Conservation (phyloP, 2,113 vertebrate species). For the Sebastes fasciatus region DNA sequence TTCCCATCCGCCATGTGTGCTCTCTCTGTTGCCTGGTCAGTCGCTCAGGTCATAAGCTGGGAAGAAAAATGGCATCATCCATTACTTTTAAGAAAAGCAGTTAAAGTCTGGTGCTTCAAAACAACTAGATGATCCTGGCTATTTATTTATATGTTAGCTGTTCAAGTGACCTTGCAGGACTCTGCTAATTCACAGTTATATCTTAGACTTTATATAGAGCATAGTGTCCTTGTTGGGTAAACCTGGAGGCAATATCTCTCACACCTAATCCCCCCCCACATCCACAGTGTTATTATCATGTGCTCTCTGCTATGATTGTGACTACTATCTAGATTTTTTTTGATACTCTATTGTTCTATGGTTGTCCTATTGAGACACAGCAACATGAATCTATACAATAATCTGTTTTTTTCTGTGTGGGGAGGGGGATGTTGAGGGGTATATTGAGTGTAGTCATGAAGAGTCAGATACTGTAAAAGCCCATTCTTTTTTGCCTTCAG, state of each 20-base stretch:
- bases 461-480: constrained; percentile 90
- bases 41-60: constrained; percentile 69
- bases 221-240: constrained; percentile 64
- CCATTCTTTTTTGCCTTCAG: constrained; percentile 91
- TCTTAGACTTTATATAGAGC: constrained; percentile 59
- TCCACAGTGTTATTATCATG: constrained; percentile 74
- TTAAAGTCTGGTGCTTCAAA: constrained; percentile 57
- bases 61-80: constrained; percentile 68
- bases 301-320: constrained; percentile 72
- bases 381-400: constrained; percentile 76
- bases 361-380: constrained; percentile 75
- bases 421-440: constrained; percentile 84
- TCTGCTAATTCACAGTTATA: constrained; percentile 64
- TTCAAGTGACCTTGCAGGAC: constrained; percentile 56
- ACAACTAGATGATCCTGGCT: constrained; percentile 47
- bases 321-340: constrained; percentile 67
- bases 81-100: constrained; percentile 71
- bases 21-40: constrained; percentile 75
- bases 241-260: constrained; percentile 84
- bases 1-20: constrained; percentile 79
- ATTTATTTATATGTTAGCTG: constrained; percentile 61
- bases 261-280: constrained; percentile 78
- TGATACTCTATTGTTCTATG: constrained; percentile 75
- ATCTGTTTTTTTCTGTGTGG: constrained; percentile 84
- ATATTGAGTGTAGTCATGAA: constrained; percentile 84